phyloP scores from a whole-genome alignment of 2,797 vertebrate genomes.

The Geotrypetes seraphini region DNA sequence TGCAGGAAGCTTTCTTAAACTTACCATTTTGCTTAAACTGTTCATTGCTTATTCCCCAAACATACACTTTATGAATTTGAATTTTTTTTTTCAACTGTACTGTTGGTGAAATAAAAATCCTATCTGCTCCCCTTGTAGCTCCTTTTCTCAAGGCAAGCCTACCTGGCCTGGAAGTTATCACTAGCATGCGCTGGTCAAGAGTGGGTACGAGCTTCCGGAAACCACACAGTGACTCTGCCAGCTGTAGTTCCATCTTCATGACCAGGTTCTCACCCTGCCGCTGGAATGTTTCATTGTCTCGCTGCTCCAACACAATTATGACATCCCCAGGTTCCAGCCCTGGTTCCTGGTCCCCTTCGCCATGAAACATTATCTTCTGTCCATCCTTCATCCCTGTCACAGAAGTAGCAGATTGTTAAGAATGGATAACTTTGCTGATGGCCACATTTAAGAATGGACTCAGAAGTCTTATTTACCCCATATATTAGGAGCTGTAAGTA shows the following conservation, averaged over 20 bases:
- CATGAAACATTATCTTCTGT: slow-evolving; percentile 85
- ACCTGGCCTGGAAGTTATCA: slow-evolving; percentile 76
- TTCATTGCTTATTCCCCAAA: no score
- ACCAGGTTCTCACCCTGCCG: slow-evolving; percentile 72
- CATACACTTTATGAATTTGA: no score
- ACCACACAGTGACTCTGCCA: slow-evolving; percentile 85
- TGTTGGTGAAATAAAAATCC: no score
- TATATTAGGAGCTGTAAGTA: no score
- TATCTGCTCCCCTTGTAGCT: no score
- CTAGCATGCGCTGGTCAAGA: slow-evolving; percentile 71
- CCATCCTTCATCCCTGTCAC: slow-evolving; percentile 90
- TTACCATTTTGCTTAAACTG: no score
- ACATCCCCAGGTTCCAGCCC: slow-evolving; percentile 89
- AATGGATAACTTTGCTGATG: slow-evolving; percentile 8
- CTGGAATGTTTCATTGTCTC: slow-evolving; percentile 76
- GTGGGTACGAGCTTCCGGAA: slow-evolving; percentile 78
- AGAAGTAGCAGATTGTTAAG: no score
- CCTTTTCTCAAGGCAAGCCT: no score
- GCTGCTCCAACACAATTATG: slow-evolving; percentile 85
- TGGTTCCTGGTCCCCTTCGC: slow-evolving; percentile 94
- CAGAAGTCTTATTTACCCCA: no score
- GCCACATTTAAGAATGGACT: no score
- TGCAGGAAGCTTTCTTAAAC: no score
- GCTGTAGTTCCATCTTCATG: slow-evolving; percentile 80
- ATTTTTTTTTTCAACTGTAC: no score